Base-by-base conservation (phyloP, 2,113 vertebrate genomes). In the Anolis carolinensis region DNA sequence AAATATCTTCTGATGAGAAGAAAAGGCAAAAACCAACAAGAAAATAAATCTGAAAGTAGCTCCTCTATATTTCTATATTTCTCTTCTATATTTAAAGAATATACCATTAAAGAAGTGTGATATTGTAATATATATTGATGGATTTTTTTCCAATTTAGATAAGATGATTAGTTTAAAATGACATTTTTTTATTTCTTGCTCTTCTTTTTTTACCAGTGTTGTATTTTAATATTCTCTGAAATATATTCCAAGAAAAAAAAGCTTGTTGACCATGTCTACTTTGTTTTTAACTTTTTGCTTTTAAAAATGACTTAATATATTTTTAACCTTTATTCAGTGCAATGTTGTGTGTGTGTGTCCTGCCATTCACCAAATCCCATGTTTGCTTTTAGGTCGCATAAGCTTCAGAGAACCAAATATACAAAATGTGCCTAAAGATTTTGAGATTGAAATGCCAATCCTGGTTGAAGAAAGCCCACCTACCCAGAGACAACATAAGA, bases 361-460 rank as follows among this genome's bases (percentile, higher is more conserved):
- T 16, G 44, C 76, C 50, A 79, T 86, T 77, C 79, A 2, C 59
- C 55, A 92, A 85, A 30, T 76, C 91, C 85, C 83, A 21, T 62
- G 86, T 25, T 92, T 76, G 62, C 84, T 93, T 90, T 93, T 93
- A 99, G 99, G 99, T 75, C 95, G 99, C 87, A 96, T 99, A 89
- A 97, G 96, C 89, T 99, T 99, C 91, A 97, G 84, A 68, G 99
- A 99, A 87, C 98, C 99, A 88, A 99, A 99, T 94, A 97, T 99
- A 93, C 98, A 99, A 95, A 99, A 98, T 2, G 97, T 99, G 36
- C 99, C 99, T 67, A 98, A 97, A 96, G 98, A 99, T 94, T 99
- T 99, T 97, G 97, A 99, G 93, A 99, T 99, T 74, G 89, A 95
- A 92, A 98, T 99, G 97, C 96, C 98, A 5, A 95, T 95, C 2